phyloP scores from a whole-genome alignment of 2,888 invertebrate genomes.

The Argynnis bischoffii region DNA sequence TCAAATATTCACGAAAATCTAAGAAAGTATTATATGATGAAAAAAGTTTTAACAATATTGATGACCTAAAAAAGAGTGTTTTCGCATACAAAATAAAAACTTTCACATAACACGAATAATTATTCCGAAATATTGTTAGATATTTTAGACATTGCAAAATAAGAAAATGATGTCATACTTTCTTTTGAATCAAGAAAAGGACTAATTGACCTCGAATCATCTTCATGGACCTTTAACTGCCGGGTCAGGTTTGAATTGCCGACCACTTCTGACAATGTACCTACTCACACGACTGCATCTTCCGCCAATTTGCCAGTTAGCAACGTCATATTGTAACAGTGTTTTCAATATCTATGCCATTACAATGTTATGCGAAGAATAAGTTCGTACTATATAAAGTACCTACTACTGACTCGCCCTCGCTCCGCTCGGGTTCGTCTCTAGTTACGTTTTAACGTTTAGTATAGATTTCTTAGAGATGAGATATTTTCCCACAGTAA shows the following conservation, averaged over 20 bases:
- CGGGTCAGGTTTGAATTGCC: constrained; percentile 28
- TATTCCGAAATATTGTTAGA: too few relatives aligned
- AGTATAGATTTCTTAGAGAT: too few relatives aligned
- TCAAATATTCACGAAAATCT: too few relatives aligned
- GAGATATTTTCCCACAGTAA: too few relatives aligned
- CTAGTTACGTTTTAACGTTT: too few relatives aligned
- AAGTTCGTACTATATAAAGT: neutral
- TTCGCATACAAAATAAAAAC: too few relatives aligned
- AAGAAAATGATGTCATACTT: constrained; percentile 2
- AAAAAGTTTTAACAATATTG: too few relatives aligned
- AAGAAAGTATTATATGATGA: too few relatives aligned
- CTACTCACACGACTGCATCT: constrained; percentile 23
- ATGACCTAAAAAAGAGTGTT: too few relatives aligned
- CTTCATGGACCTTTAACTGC: constrained; percentile 23
- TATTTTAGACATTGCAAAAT: neutral
- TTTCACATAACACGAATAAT: too few relatives aligned
- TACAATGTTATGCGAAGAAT: neutral
- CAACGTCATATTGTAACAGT: constrained; percentile 16
- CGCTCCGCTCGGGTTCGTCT: too few relatives aligned
- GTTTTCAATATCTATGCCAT: neutral
- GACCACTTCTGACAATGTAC: constrained; percentile 27
- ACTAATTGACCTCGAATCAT: constrained; percentile 23
- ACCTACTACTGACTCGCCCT: too few relatives aligned
- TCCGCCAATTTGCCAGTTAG: constrained; percentile 18
- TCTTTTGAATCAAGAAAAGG: constrained; percentile 12